A percentile compares a stretch with the other conserved stretches of the same genome.
These are phyloP conservation scores for Nanger granti DNA, from an alignment of 2,113 vertebrate genomes.

Conservation along the genomic window DNA sequence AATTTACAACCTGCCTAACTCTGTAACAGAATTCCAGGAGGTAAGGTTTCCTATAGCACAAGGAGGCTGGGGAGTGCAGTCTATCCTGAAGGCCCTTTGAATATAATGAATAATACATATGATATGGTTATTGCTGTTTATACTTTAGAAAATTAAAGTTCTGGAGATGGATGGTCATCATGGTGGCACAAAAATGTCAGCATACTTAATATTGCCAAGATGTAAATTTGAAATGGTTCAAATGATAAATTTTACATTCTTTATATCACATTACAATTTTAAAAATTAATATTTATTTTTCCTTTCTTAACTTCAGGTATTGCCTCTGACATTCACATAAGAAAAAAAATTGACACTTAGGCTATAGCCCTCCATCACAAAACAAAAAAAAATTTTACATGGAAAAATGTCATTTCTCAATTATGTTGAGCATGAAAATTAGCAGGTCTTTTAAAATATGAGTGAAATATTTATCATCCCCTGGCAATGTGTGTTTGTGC, in stretches of 20 bases:
- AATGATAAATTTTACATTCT: neutral
- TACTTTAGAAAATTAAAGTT: neutral
- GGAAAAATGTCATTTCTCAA: neutral
- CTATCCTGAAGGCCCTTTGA: neutral
- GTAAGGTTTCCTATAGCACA: neutral
- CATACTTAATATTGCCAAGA: neutral
- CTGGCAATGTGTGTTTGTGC: neutral
- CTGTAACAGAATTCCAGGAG: neutral
- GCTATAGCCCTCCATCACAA: neutral
- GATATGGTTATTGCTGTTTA: neutral
- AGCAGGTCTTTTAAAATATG: neutral
- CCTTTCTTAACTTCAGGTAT: neutral
- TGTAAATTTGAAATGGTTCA: neutral
- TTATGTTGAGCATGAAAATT: neutral
- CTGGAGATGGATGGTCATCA: neutral
- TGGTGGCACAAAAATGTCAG: neutral
- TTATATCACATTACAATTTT: neutral
- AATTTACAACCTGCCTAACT: neutral
- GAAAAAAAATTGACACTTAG: neutral
- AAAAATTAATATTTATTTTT: conserved; percentile 21
- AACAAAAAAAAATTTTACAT: neutral
- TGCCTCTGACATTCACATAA: neutral
- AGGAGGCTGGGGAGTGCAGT: neutral
- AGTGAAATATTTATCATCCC: neutral
- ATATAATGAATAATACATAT: neutral